phyloP scores from a whole-genome alignment of 2,888 invertebrate genomes.

The Laspeyria flexula region DNA sequence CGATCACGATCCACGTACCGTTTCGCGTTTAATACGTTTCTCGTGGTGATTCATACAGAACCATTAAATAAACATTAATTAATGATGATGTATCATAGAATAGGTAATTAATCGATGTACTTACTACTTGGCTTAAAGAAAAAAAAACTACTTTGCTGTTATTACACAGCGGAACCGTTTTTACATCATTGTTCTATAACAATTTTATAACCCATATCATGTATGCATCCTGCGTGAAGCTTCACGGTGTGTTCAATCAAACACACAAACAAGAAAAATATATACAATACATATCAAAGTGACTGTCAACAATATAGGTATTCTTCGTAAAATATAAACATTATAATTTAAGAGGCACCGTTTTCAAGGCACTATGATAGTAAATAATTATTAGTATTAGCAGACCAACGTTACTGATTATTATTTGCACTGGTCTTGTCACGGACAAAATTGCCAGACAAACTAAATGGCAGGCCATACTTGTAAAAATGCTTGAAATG shows the following conservation, averaged over 20 bases:
- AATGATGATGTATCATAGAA: constrained; percentile 44
- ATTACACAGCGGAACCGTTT: constrained; percentile 23
- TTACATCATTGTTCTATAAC: constrained; percentile 19
- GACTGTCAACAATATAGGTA: background rate
- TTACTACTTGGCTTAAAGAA: background rate
- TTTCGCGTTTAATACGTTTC: constrained; percentile 50
- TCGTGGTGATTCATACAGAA: constrained; percentile 60
- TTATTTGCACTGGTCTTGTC: too few relatives aligned
- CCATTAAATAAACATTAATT: constrained; percentile 52
- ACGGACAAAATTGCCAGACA: too few relatives aligned
- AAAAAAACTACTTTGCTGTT: constrained; percentile 12
- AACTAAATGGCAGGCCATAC: too few relatives aligned
- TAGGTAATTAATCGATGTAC: constrained; percentile 38
- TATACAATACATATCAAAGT: background rate
- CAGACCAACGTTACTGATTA: too few relatives aligned
- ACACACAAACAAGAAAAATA: constrained; percentile 13
- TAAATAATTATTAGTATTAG: too few relatives aligned
- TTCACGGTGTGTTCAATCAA: constrained; percentile 6
- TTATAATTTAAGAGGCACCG: constrained; percentile 31
- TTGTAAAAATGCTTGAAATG: too few relatives aligned
- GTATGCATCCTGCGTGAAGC: constrained; percentile 20
- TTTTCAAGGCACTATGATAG: too few relatives aligned
- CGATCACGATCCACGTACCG: constrained; percentile 62
- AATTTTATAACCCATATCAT: constrained; percentile 23
- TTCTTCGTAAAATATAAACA: constrained; percentile 11